Conservation (phyloP, 2,113 vertebrate genomes). For the Lutjanus erythropterus region DNA sequence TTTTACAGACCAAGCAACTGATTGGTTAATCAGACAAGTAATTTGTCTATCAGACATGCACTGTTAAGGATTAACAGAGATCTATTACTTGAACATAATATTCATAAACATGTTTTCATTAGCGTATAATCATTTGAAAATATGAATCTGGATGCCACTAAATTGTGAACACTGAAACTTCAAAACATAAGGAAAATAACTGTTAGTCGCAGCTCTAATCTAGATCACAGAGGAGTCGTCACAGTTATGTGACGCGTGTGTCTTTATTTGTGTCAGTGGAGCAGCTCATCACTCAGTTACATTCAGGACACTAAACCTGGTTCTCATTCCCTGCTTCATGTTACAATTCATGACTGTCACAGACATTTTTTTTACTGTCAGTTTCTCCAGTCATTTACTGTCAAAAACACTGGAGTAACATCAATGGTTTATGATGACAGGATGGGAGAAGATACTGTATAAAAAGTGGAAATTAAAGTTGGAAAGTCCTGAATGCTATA, state of each 20-base stretch:
- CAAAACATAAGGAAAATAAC: background rate
- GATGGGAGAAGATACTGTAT: background rate
- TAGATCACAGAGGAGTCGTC: background rate
- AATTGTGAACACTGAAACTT: too few relatives aligned
- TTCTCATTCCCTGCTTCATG: background rate
- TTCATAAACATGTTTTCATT: too few relatives aligned
- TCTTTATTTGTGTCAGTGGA: conserved; percentile 11
- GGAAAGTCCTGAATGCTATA: too few relatives aligned
- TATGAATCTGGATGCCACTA: too few relatives aligned
- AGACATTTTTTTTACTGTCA: background rate
- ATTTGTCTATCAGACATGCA: too few relatives aligned
- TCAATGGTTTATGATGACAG: background rate
- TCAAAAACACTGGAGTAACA: background rate
- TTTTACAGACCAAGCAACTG: too few relatives aligned
- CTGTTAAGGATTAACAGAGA: too few relatives aligned
- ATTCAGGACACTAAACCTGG: background rate
- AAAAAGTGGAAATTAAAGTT: background rate
- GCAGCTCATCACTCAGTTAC: background rate
- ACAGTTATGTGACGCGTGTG: background rate
- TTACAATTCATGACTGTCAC: background rate
- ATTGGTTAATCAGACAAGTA: too few relatives aligned
- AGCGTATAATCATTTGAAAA: too few relatives aligned
- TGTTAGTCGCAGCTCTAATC: background rate
- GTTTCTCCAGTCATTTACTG: background rate
- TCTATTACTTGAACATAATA: too few relatives aligned